Evolutionary conservation across 1,140 invertebrate genomes (phyloP).

Genomic region (Sinella curviseta): DNA sequence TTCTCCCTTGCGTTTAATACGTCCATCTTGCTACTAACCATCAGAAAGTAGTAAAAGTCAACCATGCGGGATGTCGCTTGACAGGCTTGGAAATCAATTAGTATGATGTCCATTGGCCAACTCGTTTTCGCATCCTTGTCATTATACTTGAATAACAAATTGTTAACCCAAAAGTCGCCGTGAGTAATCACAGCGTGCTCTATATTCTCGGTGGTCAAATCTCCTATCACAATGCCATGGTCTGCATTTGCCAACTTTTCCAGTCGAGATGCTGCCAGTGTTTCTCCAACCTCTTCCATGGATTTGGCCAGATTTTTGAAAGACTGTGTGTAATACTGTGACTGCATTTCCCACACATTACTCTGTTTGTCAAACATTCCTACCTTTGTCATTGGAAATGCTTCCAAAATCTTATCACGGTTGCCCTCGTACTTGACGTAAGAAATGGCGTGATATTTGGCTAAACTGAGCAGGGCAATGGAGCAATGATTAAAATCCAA

Average conservation of each 20-base stretch:
- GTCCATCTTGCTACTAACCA: conserved; percentile 55
- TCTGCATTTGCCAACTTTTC: conserved; percentile 6
- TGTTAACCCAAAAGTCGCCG: conserved; percentile 76
- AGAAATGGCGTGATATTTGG: conserved; percentile 54
- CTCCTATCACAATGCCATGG: neutral
- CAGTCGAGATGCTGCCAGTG: conserved; percentile 8
- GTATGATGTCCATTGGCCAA: conserved; percentile 39
- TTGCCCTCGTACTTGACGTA: conserved; percentile 52
- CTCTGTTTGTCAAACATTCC: conserved; percentile 37
- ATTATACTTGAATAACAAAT: conserved; percentile 66
- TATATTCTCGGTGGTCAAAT: neutral
- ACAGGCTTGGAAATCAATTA: conserved; percentile 60
- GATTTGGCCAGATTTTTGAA: conserved; percentile 18
- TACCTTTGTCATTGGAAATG: conserved; percentile 51
- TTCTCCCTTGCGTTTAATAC: conserved; percentile 37
- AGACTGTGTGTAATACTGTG: neutral
- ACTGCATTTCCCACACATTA: neutral
- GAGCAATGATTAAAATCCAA: conserved; percentile 31
- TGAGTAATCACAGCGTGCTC: conserved; percentile 55
- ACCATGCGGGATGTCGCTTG: conserved; percentile 59
- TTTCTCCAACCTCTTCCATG: neutral
- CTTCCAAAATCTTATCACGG: conserved; percentile 35
- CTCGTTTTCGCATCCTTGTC: conserved; percentile 14
- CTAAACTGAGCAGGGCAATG: conserved; percentile 51
- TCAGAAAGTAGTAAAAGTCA: conserved; percentile 64